These are phyloP conservation scores for Acanthochromis polyacanthus DNA, from an alignment of 2,113 vertebrate species.

Conservation along the genomic window DNA sequence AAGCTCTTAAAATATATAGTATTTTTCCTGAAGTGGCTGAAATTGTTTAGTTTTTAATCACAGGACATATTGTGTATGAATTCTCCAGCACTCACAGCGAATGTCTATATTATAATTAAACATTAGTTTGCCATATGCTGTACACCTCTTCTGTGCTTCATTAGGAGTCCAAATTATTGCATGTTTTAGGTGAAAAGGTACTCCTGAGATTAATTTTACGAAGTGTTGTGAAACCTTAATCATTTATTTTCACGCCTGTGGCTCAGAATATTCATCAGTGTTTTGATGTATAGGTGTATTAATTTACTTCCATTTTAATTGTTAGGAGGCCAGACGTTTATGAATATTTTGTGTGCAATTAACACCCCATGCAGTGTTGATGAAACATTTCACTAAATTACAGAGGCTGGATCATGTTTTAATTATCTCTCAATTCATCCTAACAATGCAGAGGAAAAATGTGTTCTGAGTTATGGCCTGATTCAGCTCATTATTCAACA, in stretches of 20 bases:
- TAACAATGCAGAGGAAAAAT: slow-evolving; percentile 44
- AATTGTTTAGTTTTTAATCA: neutral
- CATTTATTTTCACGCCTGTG: slow-evolving; percentile 69
- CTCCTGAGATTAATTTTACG: slow-evolving; percentile 57
- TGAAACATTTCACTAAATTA: slow-evolving; percentile 69
- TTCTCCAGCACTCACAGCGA: neutral
- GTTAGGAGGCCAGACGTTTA: slow-evolving; percentile 67
- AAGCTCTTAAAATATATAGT: neutral
- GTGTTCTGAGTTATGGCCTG: slow-evolving; percentile 18
- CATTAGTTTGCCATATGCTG: slow-evolving; percentile 43
- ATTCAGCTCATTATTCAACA: slow-evolving; percentile 5
- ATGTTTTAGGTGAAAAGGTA: slow-evolving; percentile 62
- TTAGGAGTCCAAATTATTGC: slow-evolving; percentile 51
- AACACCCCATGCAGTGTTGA: slow-evolving; percentile 53
- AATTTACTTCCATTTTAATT: slow-evolving; percentile 64
- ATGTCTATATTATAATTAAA: slow-evolving; percentile 33
- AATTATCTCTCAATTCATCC: slow-evolving; percentile 72
- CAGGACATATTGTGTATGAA: neutral
- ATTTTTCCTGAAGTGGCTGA: neutral
- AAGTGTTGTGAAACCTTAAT: slow-evolving; percentile 64
- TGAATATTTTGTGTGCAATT: slow-evolving; percentile 77
- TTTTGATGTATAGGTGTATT: slow-evolving; percentile 76
- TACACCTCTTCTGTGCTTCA: slow-evolving; percentile 46
- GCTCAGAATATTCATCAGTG: slow-evolving; percentile 68
- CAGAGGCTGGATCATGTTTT: slow-evolving; percentile 66